Conservation (phyloP, 2,113 vertebrate genomes). For the Archocentrus centrarchus region DNA sequence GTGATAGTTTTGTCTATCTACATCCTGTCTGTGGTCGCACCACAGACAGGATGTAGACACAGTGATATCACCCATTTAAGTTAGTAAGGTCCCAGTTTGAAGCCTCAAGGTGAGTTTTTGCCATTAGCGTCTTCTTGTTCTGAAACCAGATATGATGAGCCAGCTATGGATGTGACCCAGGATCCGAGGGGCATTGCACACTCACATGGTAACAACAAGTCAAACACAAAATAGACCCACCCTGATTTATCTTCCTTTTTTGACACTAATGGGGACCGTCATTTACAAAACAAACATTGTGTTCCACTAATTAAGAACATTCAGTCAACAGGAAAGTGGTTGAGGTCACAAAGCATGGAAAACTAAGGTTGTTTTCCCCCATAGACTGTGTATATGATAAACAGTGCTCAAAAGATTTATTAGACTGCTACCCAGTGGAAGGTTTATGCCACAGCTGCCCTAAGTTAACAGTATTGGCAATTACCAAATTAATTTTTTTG, state of each 20-base stretch:
- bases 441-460: neutral
- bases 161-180: neutral
- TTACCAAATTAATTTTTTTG: neutral
- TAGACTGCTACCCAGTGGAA: neutral
- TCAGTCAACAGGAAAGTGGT: neutral
- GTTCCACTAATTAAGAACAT: neutral
- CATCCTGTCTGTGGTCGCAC: neutral
- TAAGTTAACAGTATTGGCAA: neutral
- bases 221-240: neutral
- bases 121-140: neutral
- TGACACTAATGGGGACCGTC: neutral
- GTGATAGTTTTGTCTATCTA: neutral
- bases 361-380: no score
- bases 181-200: neutral
- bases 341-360: neutral
- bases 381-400: fast-evolving
- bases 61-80: neutral
- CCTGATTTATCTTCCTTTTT: neutral
- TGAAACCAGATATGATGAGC: neutral
- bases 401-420: no score
- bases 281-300: neutral
- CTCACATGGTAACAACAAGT: no score
- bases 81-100: neutral
- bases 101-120: neutral
- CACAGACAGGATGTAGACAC: no score